Base-by-base conservation (phyloP, 2,797 vertebrate genomes). In the Furcifer pardalis region DNA sequence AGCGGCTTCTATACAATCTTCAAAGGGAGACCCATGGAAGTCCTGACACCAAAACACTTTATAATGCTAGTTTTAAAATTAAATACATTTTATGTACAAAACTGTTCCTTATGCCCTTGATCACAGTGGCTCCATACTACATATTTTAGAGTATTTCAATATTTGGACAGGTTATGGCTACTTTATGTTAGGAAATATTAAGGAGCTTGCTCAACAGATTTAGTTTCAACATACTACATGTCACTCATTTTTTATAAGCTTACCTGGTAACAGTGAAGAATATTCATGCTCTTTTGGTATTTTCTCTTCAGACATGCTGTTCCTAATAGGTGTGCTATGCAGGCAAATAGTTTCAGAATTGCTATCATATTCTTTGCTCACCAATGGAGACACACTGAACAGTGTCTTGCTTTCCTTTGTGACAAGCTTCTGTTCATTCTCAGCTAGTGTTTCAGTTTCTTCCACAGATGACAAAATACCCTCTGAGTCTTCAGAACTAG, bases 241-340 rank as follows among this genome's bases (percentile, higher is more conserved):
- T 2, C 35, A 69, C 60, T 86, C 74, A 46, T 40, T 46, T 83
- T 83, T 85, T 73, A 85, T 37, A 63, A 60, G 88, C 91, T 93
- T 96, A 99, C 99, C 97, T 90, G 96, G 89, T 85, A 94, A 94
- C 91, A 96, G 95, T 83, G 97, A 97, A 35, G 97, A 97, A 92
- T 97, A 96, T 35, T 92, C 96, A 89, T 97, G 88, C 75, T 95
- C 94, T 89, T 97, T 96, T 77, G 94, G 86, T 82, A 96, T 91
- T 30, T 92, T 92, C 69, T 90, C 93, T 74, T 88, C 90, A 27
- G 27, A 91, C 81, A 93, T 94, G 75, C 93, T 96, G 75, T 95
- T 96, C 62, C 89, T 84, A 84, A 97, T 90, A 2, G 98, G 98
- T 73, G 98, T 98, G 93, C 97, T 98, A 78, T 98, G 97, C 59